phyloP scores from a whole-genome alignment of 2,797 vertebrate species.

The Bradypodion ventrale region DNA sequence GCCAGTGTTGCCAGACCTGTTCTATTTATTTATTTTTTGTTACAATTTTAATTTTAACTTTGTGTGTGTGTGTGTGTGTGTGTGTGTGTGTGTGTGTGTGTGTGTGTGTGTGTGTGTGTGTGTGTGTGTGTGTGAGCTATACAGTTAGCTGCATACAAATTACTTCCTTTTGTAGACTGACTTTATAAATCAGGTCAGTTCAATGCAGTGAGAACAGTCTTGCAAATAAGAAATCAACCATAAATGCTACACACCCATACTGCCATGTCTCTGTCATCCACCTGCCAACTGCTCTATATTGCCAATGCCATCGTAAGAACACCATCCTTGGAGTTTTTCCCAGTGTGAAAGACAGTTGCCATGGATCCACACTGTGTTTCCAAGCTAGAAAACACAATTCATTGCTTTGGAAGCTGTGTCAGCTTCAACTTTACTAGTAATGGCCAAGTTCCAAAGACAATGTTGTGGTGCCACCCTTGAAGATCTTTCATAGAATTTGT shows the following conservation, averaged over 20 bases:
- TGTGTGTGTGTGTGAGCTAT: background rate
- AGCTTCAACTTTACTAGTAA: background rate
- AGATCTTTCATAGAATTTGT: background rate
- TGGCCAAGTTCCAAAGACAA: background rate
- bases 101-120: background rate
- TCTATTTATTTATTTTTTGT: slow-evolving; percentile 25
- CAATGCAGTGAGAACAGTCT: background rate
- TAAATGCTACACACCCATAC: background rate
- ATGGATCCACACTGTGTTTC: background rate
- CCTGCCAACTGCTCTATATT: background rate
- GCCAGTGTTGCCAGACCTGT: slow-evolving; percentile 28
- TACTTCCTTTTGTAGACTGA: background rate
- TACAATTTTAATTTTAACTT: slow-evolving; percentile 46
- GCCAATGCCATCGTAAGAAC: background rate
- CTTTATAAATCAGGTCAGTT: background rate
- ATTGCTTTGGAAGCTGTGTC: background rate
- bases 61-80: background rate
- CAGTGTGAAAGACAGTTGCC: background rate
- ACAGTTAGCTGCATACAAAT: background rate
- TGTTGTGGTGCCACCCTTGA: no score
- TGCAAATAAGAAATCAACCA: background rate
- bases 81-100: background rate
- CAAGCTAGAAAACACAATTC: background rate
- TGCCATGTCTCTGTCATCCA: background rate
- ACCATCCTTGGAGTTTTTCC: background rate